Evolutionary conservation across 2,797 vertebrate genomes (phyloP), one percentile per base, ranked within the genome.

Genomic region (Agapornis canus): DNA sequence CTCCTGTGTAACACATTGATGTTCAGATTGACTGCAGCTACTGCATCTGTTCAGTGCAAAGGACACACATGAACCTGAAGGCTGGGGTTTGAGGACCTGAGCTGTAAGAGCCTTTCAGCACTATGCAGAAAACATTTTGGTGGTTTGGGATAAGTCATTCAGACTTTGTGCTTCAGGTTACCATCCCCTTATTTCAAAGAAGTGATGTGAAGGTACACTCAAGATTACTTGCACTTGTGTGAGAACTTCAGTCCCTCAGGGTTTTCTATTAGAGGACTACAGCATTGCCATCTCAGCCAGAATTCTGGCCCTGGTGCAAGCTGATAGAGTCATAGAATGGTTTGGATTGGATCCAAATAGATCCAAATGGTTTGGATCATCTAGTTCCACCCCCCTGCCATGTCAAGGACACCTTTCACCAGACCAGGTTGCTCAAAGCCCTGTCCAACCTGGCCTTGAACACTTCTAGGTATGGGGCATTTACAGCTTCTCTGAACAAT

Each of bases 1-100:
- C 13, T 65, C 45, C 45, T 37, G n/a, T 29, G 60, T n/a, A 45
- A 9, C 20, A 23, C 9, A 6, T 0, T 18, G 31, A 11, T 1
- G 0, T 65, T 65, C 75, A 79, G 40, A 4, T 10, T 20, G n/a
- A 15, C 21, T 76, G 42, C 35, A 84, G 26, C 4, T 87, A 6
- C 27, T 11, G 18, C 10, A 10, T 87, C 25, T 43, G 19, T 21
- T 64, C 49, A 23, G 16, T 11, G 43, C 21, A 27, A 15, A 7
- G 31, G 14, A 25, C 14, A 19, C 4, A 22, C 17, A 20, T 3
- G 26, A 27, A 65, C 16, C 10, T 1, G 2, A 4, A 11, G 27
- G 5, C 26, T 71, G 29, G 21, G 21, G 6, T 42, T 23, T 31
- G 39, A 69, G 37, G 27, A 52, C 8, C 17, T 68, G 51, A 73